These are phyloP conservation scores for Phymastichus coffea DNA, from an alignment of 1,140 invertebrate genomes.

Conservation along the genomic window DNA sequence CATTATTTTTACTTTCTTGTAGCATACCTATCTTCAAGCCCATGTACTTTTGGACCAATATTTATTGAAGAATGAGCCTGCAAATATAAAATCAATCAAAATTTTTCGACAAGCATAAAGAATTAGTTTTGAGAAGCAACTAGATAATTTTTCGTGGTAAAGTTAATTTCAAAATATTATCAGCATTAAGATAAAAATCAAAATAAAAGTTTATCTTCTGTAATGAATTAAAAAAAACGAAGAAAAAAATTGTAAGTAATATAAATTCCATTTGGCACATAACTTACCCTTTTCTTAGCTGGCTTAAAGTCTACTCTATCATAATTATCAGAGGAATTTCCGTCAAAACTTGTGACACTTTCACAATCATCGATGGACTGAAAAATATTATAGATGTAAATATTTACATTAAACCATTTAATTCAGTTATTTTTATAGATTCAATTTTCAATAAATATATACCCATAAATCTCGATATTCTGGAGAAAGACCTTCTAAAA, in stretches of 20 bases:
- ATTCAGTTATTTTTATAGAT: neutral
- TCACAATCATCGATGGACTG: conserved; percentile 23
- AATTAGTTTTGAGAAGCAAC: too few relatives aligned
- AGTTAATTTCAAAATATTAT: neutral
- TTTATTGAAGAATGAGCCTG: conserved; percentile 48
- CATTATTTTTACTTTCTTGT: conserved; percentile 38
- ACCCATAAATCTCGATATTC: conserved; percentile 71
- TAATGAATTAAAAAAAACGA: too few relatives aligned
- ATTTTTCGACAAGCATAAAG: too few relatives aligned
- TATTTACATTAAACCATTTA: too few relatives aligned
- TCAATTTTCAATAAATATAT: conserved; percentile 42
- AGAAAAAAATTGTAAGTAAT: too few relatives aligned
- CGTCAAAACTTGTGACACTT: conserved; percentile 10
- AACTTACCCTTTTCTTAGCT: conserved; percentile 37
- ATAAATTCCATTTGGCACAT: too few relatives aligned
- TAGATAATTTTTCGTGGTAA: conserved; percentile 4
- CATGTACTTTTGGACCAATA: conserved; percentile 42
- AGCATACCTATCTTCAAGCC: conserved; percentile 45
- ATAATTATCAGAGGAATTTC: neutral
- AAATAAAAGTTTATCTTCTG: too few relatives aligned
- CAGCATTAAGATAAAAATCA: too few relatives aligned
- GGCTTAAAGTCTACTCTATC: neutral
- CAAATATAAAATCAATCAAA: conserved; percentile 30
- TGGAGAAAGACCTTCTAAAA: conserved; percentile 69
- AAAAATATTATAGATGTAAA: conserved; percentile 25